Evolutionary conservation across 2,888 invertebrate species (phyloP).

Genomic region (Troglohyphantes excavatus): DNA sequence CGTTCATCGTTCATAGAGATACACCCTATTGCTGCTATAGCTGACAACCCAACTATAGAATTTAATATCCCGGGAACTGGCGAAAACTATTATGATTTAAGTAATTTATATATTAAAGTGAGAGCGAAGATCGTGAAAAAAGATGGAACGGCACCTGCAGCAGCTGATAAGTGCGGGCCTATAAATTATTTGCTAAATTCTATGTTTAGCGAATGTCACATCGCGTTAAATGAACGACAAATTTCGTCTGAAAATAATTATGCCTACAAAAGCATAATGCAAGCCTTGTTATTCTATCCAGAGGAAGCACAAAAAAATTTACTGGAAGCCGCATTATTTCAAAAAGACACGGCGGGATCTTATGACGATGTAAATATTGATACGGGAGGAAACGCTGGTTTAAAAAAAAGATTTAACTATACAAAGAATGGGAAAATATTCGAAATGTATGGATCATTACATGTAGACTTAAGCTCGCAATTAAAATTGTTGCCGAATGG

Average conservation of each 20-base stretch:
- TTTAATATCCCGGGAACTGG: no score
- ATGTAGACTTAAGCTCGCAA: no score
- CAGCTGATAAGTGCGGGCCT: background rate
- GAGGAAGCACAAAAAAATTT: background rate
- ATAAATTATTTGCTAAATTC: conserved; percentile 19
- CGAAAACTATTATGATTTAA: no score
- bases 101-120: no score
- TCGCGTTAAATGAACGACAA: background rate
- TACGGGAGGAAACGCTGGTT: background rate
- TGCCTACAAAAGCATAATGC: conserved; percentile 24
- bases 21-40: background rate
- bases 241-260: conserved; percentile 38
- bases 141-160: background rate
- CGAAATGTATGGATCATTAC: background rate
- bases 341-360: background rate
- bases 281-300: conserved; percentile 1
- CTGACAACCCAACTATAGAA: no score
- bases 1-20: conserved; percentile 1
- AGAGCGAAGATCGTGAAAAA: no score
- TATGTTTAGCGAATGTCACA: conserved; percentile 8
- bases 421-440: background rate
- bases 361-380: background rate
- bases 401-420: background rate
- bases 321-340: background rate
- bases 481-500: no score